Conservation (phyloP, 2,797 vertebrate genomes). For the Moxostoma hubbsi region DNA sequence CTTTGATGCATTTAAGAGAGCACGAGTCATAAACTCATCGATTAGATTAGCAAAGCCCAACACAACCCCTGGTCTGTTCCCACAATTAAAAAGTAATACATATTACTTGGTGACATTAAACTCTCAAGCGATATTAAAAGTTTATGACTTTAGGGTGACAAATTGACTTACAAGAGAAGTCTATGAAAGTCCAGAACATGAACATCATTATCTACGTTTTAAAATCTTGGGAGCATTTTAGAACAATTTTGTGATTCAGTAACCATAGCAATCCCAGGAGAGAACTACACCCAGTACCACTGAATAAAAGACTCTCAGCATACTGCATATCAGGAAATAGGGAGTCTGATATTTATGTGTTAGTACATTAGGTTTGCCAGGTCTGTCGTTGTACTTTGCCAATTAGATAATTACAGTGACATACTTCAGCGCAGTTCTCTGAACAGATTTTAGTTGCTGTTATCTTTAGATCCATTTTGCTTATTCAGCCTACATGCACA, state of each 20-base stretch:
- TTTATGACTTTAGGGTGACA: constrained; percentile 2
- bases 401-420: constrained; percentile 55
- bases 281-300: constrained; percentile 45
- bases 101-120: background rate
- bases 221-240: constrained; percentile 13
- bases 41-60: constrained; percentile 55
- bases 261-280: constrained; percentile 13
- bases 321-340: constrained; percentile 41
- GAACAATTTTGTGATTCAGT: constrained; percentile 33
- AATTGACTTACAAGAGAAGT: background rate
- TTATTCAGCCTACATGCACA: constrained; percentile 62
- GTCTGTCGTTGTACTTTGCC: constrained; percentile 38
- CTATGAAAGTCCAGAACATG: background rate
- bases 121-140: background rate
- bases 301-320: constrained; percentile 37
- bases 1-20: constrained; percentile 56
- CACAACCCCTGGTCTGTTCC: constrained; percentile 46
- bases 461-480: constrained; percentile 54
- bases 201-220: constrained; percentile 5
- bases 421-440: constrained; percentile 55
- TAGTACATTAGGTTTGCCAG: constrained; percentile 44
- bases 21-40: constrained; percentile 53
- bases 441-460: constrained; percentile 61
- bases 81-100: constrained; percentile 36
- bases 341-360: constrained; percentile 39